These are phyloP conservation scores for Haliclystus octoradiatus DNA, from an alignment of 30 jellyfish, hydroid and myxozoan species.

Conservation along the genomic window DNA sequence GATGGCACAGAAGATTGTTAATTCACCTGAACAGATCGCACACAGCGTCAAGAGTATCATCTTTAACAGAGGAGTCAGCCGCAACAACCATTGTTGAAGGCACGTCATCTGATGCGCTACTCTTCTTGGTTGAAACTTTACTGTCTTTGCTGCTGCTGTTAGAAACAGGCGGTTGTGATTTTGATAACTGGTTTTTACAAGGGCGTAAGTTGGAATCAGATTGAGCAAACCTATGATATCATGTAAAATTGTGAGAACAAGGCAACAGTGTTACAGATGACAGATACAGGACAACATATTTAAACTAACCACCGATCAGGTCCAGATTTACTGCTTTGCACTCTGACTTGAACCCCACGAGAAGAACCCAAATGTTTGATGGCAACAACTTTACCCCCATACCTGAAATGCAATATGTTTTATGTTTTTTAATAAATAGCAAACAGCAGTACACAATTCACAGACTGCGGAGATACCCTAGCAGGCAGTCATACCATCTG, in stretches of 20 bases:
- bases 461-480: too few relatives aligned
- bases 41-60: slow-evolving; percentile 47
- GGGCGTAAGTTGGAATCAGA: neutral
- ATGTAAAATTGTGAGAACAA: neutral
- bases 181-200: too few relatives aligned
- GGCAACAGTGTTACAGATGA: neutral
- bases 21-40: slow-evolving; percentile 32
- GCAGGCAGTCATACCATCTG: too few relatives aligned
- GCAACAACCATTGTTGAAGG: neutral
- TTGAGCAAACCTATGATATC: neutral
- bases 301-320: neutral
- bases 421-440: too few relatives aligned
- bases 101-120: neutral
- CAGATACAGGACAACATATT: neutral
- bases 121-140: too few relatives aligned
- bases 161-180: too few relatives aligned
- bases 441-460: too few relatives aligned
- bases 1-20: neutral
- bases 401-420: neutral
- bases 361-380: neutral
- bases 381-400: neutral
- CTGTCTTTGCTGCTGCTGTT: too few relatives aligned
- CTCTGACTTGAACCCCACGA: neutral
- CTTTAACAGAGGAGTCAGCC: slow-evolving; percentile 2
- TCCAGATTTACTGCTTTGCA: neutral